Percentiles rank a stretch among this genome's conserved stretches.
Conservation (phyloP, 2,888 invertebrate species). For the Leptinotarsa peninsularis region DNA sequence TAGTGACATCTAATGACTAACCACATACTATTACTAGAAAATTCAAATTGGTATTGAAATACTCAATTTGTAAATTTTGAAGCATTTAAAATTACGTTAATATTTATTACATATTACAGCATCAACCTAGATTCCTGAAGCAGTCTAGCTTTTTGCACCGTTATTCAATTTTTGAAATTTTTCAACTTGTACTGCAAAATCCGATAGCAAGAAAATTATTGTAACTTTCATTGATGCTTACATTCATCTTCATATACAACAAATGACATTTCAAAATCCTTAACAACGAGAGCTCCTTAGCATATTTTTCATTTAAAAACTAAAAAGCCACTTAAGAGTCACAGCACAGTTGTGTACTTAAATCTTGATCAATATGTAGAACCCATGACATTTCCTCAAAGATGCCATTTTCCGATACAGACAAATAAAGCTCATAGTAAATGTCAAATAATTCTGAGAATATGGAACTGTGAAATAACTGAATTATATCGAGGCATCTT, state of each 20-base stretch:
- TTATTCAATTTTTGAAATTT: constrained; percentile 39
- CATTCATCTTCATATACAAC: background rate
- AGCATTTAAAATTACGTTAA: too few relatives aligned
- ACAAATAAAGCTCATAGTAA: background rate
- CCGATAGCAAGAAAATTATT: constrained; percentile 29
- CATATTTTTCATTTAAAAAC: constrained; percentile 65
- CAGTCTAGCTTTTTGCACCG: constrained; percentile 60
- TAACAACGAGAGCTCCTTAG: constrained; percentile 60
- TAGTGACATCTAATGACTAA: constrained; percentile 63
- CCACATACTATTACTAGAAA: constrained; percentile 50
- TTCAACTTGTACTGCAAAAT: constrained; percentile 35
- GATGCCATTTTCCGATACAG: constrained; percentile 31
- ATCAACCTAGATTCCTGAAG: constrained; percentile 56
- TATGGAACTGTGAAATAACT: background rate
- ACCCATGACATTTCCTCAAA: constrained; percentile 47
- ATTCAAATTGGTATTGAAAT: constrained; percentile 66
- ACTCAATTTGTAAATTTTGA: constrained; percentile 65
- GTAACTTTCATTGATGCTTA: too few relatives aligned
- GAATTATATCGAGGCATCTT: constrained; percentile 13
- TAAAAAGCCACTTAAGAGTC: constrained; percentile 72
- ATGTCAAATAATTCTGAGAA: background rate
- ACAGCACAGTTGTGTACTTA: constrained; percentile 71
- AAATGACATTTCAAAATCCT: constrained; percentile 58
- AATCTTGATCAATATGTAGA: constrained; percentile 55
- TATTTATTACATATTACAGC: constrained; percentile 55